A percentile compares a stretch with the other conserved stretches of the same genome.
Evolutionary conservation across 1,140 invertebrate genomes (phyloP).

Genomic region (Liolophura sinensis): DNA sequence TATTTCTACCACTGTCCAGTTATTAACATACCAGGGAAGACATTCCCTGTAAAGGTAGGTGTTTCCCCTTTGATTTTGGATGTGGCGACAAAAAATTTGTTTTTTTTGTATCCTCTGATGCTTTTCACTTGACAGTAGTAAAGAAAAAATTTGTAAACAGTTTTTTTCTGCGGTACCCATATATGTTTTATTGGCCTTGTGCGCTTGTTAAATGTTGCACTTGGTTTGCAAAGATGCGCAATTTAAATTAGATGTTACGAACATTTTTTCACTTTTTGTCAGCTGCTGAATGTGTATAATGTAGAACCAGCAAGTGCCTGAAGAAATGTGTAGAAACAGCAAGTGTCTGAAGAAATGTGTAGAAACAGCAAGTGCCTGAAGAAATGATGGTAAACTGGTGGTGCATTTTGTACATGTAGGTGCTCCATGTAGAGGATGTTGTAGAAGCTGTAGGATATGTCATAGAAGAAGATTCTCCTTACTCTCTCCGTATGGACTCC

Average conservation of each 20-base stretch:
- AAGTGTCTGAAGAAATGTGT: no score
- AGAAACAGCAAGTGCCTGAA: no score
- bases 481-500: conserved; percentile 20
- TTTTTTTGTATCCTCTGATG: no score
- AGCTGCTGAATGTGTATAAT: no score
- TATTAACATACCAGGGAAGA: conserved; percentile 48
- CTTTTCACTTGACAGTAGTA: no score
- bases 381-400: no score
- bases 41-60: conserved; percentile 48
- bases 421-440: conserved; percentile 49
- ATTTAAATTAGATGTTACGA: no score
- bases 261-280: no score
- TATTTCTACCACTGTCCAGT: conserved; percentile 63
- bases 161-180: not conserved
- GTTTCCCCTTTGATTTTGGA: not conserved
- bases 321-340: no score
- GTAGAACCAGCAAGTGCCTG: no score
- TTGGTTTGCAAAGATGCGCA: not conserved
- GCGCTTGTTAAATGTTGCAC: not conserved
- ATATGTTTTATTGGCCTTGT: not conserved
- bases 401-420: conserved; percentile 19
- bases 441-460: conserved; percentile 48
- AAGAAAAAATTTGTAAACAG: not conserved
- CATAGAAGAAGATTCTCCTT: conserved; percentile 50
- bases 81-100: no score